Base-by-base conservation (phyloP, 1,140 invertebrate genomes). In the Drosophila sp. region DNA sequence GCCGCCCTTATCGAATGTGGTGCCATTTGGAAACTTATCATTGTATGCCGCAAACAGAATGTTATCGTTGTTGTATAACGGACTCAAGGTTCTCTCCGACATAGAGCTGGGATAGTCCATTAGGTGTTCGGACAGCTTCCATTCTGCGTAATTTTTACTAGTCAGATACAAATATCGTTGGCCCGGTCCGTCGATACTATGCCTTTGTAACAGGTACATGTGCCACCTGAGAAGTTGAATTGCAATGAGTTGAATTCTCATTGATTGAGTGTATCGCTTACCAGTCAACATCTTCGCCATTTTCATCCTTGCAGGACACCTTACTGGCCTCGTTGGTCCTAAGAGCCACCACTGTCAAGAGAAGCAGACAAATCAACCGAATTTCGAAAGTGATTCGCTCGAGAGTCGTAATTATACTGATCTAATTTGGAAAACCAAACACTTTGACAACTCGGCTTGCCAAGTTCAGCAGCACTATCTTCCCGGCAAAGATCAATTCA, bases 11-110 rank as follows among this genome's bases (percentile, higher is more conserved):
- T 53, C 32, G 16, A 53, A 53, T 9, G 0, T 21, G 29, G 29
- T 53, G 29, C 50, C 50, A 36, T 53, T 53, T 29, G 50, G 8
- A 11, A 53, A 36, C 7, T 16, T 32, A 36, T 36, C 50, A 7
- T 53, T 53, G 32, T 53, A 53, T 14, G 50, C 14, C 8, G 32
- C 50, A 7, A 36, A 1, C 5, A 50, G 5, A 3, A 50, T 14
- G 7, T 32, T 7, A 2, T 29, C 25, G n/a, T 50, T 16, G 0
- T 2, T 2, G 2, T 3, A 16, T 1, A 36, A 14, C 7, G 16
- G 29, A 34, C 36, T 7, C 7, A 53, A 7, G 1, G 29, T 53
- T 2, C 2, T 2, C 1, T 2, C 4, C 4, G 13, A 32, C 2
- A 36, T 2, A 4, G 13, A 18, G 5, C 2, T 16, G 13, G 9